Base-by-base conservation (phyloP, 2,797 vertebrate species). In the Ispidina lecontei region DNA sequence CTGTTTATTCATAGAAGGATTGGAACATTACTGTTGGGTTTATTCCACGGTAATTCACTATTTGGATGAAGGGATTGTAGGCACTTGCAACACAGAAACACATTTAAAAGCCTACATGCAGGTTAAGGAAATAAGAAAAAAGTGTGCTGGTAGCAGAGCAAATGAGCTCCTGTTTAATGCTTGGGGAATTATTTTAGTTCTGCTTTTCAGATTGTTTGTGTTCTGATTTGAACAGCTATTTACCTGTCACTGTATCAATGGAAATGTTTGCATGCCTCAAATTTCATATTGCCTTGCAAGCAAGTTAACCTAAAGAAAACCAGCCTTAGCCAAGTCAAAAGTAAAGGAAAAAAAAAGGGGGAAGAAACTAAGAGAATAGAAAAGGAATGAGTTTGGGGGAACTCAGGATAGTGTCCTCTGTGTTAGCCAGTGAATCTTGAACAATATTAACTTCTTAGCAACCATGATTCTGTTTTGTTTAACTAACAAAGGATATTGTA, bases 401-500 rank as follows among this genome's bases (percentile, higher is more conserved):
- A 31, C 68, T 87, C 72, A 73, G 94, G 81, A 41, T 68, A 90
- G 68, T 17, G 18, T 82, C 80, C 54, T 79, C 19, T 51, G 49
- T 71, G 65, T 90, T 89, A 93, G 71, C 74, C 93, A 80, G 75
- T 82, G 71, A 87, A 91, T 89, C 67, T 95, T 93, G 94, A 96
- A 96, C 91, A 91, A 87, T 85, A 81, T 93, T 96, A 91, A 93
- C 84, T 94, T 95, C 93, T 94, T 96, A 95, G 94, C 96, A 96
- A 94, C 96, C 91, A 87, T 93, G 70, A 60, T 83, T 94, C 75
- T 95, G 94, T 91, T 96, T 96, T 95, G 91, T 94, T 96, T 96
- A 87, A 87, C 93, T 94, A 93, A 93, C 94, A 93, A 95, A 96
- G 65, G 84, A 73, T 81, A 95, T 84, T 96, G 78, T 95, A 92